A percentile compares a stretch with the other conserved stretches of the same genome.
Conservation (phyloP, 1,140 invertebrate genomes). For the Leptinotarsa lineolata region DNA sequence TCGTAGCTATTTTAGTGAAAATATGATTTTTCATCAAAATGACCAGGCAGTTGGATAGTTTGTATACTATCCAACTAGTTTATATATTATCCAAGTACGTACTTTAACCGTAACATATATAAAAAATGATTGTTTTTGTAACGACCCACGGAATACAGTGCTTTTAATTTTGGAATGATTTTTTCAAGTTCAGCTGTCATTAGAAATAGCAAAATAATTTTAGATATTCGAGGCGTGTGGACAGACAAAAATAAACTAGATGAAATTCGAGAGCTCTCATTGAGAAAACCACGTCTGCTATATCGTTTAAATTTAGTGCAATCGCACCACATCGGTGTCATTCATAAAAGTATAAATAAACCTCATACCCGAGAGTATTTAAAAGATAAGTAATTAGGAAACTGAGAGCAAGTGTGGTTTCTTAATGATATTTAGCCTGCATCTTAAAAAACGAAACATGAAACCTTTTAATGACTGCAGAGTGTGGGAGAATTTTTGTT, state of each 20-base stretch:
- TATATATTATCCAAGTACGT: too few species aligned
- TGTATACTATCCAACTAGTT: too few species aligned
- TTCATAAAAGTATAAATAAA: not conserved
- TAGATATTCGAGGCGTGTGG: not conserved
- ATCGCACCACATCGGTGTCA: not conserved
- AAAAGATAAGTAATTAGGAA: not conserved
- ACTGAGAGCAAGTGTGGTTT: not conserved
- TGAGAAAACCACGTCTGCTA: not conserved
- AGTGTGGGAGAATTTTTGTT: not conserved
- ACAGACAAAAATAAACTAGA: not conserved
- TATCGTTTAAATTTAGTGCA: not conserved
- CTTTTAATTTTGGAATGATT: too few species aligned
- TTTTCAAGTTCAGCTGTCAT: too few species aligned
- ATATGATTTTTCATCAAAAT: too few species aligned
- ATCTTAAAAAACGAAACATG: not conserved
- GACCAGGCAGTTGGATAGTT: too few species aligned
- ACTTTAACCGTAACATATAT: too few species aligned
- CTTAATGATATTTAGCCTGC: not conserved
- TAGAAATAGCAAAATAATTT: not conserved
- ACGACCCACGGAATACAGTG: too few species aligned
- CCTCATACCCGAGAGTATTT: too few species aligned
- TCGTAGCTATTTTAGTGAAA: too few species aligned
- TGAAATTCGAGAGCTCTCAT: not conserved
- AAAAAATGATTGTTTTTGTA: too few species aligned
- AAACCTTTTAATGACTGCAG: conserved; percentile 3